phyloP scores from a whole-genome alignment of 2,888 invertebrate genomes.

The Phyto melanocephala region DNA sequence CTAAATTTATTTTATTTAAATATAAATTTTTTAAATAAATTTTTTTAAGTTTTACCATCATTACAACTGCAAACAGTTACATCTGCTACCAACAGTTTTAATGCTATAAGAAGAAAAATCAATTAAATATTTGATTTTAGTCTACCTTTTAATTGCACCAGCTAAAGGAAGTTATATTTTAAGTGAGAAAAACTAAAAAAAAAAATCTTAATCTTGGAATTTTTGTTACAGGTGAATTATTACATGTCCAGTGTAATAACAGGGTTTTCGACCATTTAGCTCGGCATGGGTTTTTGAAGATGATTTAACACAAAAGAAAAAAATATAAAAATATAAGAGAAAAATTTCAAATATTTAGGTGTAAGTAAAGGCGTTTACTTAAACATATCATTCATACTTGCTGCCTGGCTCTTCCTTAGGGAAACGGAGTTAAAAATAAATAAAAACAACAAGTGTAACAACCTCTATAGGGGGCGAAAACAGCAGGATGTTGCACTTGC shows the following conservation, averaged over 20 bases:
- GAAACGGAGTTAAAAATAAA: neutral
- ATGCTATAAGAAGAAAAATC: neutral
- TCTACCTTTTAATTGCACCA: neutral
- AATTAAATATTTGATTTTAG: conserved; percentile 25
- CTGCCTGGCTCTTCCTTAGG: neutral
- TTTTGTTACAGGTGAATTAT: conserved; percentile 53
- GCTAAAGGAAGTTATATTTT: neutral
- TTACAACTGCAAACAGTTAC: conserved; percentile 13
- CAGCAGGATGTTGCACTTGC: conserved; percentile 62
- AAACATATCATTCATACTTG: conserved; percentile 19
- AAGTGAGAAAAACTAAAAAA: neutral
- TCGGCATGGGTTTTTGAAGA: conserved; percentile 44
- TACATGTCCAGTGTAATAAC: conserved; percentile 26
- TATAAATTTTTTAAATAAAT: too few species aligned
- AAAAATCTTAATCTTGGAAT: neutral
- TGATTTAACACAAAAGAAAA: conserved; percentile 27
- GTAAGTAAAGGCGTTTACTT: conserved; percentile 45
- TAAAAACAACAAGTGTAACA: conserved; percentile 43
- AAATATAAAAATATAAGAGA: conserved; percentile 1
- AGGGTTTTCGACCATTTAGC: conserved; percentile 52
- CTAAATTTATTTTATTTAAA: too few species aligned
- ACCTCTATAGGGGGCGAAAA: neutral
- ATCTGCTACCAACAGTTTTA: neutral
- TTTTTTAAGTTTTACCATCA: too few species aligned
- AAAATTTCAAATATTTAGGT: conserved; percentile 28